A percentile compares a stretch with the other conserved stretches of the same genome.
phyloP scores from a whole-genome alignment of 2,888 invertebrate genomes.

The Morinoia aosen region DNA sequence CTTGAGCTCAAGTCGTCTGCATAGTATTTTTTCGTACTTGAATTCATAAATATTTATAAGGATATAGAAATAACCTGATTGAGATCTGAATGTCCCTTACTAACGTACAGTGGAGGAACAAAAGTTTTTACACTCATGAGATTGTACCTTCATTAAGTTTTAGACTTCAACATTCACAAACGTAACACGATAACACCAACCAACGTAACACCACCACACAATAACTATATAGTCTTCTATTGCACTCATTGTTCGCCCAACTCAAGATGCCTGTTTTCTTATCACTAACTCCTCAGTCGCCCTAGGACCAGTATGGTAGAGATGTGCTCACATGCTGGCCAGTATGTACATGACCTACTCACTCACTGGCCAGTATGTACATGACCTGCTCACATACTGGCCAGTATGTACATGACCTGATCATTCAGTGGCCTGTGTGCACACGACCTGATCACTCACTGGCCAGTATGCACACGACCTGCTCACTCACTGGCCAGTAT shows the following conservation, averaged over 20 bases:
- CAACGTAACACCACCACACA: too few species aligned
- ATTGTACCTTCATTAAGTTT: too few species aligned
- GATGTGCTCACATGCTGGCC: background rate
- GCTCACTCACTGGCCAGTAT: background rate
- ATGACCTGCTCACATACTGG: slow-evolving; percentile 80
- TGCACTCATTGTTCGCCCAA: too few species aligned
- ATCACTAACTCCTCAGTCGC: slow-evolving; percentile 74
- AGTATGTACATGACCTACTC: background rate
- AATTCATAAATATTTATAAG: background rate
- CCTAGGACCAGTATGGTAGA: background rate
- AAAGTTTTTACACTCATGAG: too few species aligned
- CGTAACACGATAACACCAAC: too few species aligned
- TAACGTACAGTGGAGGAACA: too few species aligned
- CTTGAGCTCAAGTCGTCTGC: background rate
- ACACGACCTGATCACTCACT: slow-evolving; percentile 72
- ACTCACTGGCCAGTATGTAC: background rate
- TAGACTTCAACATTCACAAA: too few species aligned
- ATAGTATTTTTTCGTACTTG: background rate
- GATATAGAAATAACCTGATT: background rate
- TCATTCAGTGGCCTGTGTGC: background rate
- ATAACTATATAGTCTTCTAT: too few species aligned
- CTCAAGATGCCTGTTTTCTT: too few species aligned
- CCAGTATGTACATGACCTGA: slow-evolving; percentile 83
- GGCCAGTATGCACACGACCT: slow-evolving; percentile 28
- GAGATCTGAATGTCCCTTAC: too few species aligned